These are phyloP conservation scores for Caenorhabditis briggsae DNA, from an alignment of 1,140 invertebrate genomes.

Conservation along the genomic window DNA sequence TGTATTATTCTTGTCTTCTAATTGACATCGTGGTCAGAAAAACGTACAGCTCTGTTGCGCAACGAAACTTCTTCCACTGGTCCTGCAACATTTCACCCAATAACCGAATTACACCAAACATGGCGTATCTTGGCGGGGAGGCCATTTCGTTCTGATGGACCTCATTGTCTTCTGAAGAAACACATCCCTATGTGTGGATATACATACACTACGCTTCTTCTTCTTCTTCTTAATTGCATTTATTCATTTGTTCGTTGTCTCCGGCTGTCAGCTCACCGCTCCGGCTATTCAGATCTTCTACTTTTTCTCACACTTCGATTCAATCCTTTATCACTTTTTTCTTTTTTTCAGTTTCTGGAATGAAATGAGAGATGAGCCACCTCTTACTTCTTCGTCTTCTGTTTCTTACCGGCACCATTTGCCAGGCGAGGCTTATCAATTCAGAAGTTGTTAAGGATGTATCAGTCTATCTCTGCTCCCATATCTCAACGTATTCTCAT, in stretches of 20 bases:
- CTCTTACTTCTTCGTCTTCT: background rate
- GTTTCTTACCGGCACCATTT: background rate
- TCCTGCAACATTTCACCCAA: slow-evolving; percentile 35
- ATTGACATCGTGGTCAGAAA: background rate
- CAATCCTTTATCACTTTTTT: background rate
- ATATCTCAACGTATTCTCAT: slow-evolving; percentile 27
- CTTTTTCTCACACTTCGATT: slow-evolving; percentile 37
- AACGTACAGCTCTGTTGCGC: slow-evolving; percentile 19
- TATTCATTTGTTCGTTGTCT: slow-evolving; percentile 52
- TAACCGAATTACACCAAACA: slow-evolving; percentile 56
- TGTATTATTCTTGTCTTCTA: background rate
- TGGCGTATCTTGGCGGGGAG: slow-evolving; percentile 10
- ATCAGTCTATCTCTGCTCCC: slow-evolving; percentile 14
- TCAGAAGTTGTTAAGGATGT: slow-evolving; percentile 46
- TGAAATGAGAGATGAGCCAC: slow-evolving; percentile 25
- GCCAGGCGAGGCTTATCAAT: slow-evolving; percentile 5
- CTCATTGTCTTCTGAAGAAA: slow-evolving; percentile 35
- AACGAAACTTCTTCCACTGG: slow-evolving; percentile 4
- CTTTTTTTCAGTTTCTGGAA: background rate
- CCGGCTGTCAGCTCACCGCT: slow-evolving; percentile 36
- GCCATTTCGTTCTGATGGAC: slow-evolving; percentile 10
- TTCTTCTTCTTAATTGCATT: slow-evolving; percentile 47
- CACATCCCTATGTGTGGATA: slow-evolving; percentile 9
- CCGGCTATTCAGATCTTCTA: background rate
- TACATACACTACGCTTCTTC: slow-evolving; percentile 49